Evolutionary conservation across 1,140 invertebrate genomes (phyloP).

Genomic region (Brachionus rotundiformis): DNA sequence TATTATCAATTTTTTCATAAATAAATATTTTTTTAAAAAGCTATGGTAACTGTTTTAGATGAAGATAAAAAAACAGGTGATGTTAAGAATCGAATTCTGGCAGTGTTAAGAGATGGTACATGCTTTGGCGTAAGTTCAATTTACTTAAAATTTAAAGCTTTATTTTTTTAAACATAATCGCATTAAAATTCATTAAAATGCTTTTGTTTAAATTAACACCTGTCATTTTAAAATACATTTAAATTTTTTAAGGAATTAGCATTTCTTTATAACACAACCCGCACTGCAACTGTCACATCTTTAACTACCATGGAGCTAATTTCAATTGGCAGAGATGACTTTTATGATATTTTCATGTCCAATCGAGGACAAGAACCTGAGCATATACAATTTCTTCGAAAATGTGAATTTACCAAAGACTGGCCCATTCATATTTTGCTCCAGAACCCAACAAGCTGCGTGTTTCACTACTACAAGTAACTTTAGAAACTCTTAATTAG

Average conservation of each 20-base stretch:
- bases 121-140: slow-evolving; percentile 60
- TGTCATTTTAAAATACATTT: not conserved
- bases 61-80: slow-evolving; percentile 59
- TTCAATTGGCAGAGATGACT: slow-evolving; percentile 61
- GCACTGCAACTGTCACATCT: slow-evolving; percentile 62
- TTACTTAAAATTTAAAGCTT: not conserved
- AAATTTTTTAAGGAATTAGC: slow-evolving; percentile 58
- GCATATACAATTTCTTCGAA: slow-evolving; percentile 46
- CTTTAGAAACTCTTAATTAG: not conserved
- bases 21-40: slow-evolving; percentile 53
- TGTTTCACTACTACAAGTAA: slow-evolving; percentile 50
- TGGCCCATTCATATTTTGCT: slow-evolving; percentile 38
- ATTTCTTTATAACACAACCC: slow-evolving; percentile 59
- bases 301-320: slow-evolving; percentile 60
- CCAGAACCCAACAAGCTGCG: slow-evolving; percentile 36
- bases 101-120: slow-evolving; percentile 60
- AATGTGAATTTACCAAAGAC: not conserved
- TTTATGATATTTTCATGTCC: slow-evolving; percentile 63
- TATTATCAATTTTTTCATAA: not conserved
- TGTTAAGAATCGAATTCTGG: slow-evolving; percentile 51
- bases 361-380: slow-evolving; percentile 42
- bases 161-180: slow-evolving; percentile 32
- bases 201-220: slow-evolving; percentile 28
- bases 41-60: slow-evolving; percentile 60
- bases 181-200: slow-evolving; percentile 13